Percentiles rank a stretch among this genome's conserved stretches.
These are phyloP conservation scores for Resseliella maxima DNA, from an alignment of 2,888 invertebrate species.

Conservation along the genomic window DNA sequence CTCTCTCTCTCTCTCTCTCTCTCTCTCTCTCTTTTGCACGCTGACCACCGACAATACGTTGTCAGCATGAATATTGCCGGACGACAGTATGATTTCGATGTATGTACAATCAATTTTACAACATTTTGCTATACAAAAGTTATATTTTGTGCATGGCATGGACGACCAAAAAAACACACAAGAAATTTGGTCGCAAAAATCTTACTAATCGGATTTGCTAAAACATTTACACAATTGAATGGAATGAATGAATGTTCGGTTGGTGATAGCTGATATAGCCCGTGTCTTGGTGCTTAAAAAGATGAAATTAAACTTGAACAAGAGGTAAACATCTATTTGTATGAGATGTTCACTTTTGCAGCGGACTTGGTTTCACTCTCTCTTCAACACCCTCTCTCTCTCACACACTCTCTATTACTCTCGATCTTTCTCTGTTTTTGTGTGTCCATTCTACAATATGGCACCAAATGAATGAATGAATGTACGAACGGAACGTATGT, in stretches of 20 bases:
- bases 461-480: no score
- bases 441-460: no score
- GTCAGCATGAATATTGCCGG: slow-evolving; percentile 39
- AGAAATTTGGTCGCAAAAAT: no score
- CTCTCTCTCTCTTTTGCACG: neutral
- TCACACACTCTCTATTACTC: neutral
- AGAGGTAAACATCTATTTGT: neutral
- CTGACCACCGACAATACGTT: slow-evolving; percentile 42
- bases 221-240: no score
- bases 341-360: neutral
- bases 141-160: no score
- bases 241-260: no score
- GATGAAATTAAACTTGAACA: neutral
- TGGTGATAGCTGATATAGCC: no score
- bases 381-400: neutral
- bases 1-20: neutral
- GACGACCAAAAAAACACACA: no score
- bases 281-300: neutral
- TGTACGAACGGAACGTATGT: neutral
- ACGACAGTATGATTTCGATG: neutral
- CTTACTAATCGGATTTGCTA: no score
- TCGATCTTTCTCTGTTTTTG: neutral
- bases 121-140: slow-evolving; percentile 25
- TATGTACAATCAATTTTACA: slow-evolving; percentile 10
- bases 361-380: neutral